These are phyloP conservation scores for Dynastes maya DNA, from an alignment of 2,888 invertebrate genomes.

Conservation along the genomic window DNA sequence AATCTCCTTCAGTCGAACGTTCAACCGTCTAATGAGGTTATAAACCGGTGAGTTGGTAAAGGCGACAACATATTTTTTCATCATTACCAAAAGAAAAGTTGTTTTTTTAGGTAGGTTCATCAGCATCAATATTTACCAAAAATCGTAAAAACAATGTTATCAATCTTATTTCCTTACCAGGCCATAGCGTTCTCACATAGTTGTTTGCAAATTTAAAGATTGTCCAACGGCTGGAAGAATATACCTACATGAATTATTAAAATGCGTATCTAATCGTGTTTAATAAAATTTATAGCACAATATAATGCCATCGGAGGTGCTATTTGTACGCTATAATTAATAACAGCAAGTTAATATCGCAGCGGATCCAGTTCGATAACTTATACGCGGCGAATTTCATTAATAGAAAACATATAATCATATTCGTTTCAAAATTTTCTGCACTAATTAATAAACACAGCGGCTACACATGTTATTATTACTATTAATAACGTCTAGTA, in stretches of 20 bases:
- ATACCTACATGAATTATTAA: too few species aligned
- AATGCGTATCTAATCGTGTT: slow-evolving; percentile 7
- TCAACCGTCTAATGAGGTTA: too few species aligned
- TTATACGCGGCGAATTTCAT: slow-evolving; percentile 5
- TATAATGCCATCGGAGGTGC: slow-evolving; percentile 17
- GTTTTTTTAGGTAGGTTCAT: too few species aligned
- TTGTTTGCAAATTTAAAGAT: too few species aligned
- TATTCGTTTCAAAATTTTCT: slow-evolving; percentile 45
- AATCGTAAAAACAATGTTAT: too few species aligned
- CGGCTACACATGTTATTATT: slow-evolving; percentile 35
- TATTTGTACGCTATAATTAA: slow-evolving; percentile 42
- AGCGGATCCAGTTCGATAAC: slow-evolving; percentile 14
- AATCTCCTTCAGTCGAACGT: too few species aligned
- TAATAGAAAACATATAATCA: slow-evolving; percentile 36
- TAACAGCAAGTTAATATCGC: slow-evolving; percentile 19
- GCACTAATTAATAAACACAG: slow-evolving; percentile 51
- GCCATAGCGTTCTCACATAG: background rate
- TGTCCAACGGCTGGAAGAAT: too few species aligned
- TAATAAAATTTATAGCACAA: slow-evolving; percentile 36
- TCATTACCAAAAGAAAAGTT: too few species aligned
- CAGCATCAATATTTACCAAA: too few species aligned
- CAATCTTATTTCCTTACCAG: too few species aligned
- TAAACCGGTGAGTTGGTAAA: too few species aligned
- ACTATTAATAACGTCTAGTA: background rate
- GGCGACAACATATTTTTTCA: too few species aligned